A percentile compares a stretch with the other conserved stretches of the same genome.
phyloP scores from a whole-genome alignment of 2,113 vertebrate genomes.

The Amblyornis subalaris region DNA sequence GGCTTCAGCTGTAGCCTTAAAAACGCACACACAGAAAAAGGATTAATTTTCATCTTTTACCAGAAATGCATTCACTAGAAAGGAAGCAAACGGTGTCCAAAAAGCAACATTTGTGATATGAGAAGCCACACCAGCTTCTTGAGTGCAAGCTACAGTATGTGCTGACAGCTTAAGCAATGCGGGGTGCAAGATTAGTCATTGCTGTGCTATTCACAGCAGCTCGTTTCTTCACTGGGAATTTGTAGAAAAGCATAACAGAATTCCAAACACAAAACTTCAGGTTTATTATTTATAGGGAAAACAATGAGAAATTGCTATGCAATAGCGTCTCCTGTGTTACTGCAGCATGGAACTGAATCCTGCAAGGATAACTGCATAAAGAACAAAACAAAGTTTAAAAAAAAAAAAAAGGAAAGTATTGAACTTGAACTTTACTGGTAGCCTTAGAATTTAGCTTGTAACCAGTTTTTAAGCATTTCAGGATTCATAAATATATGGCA shows the following conservation, averaged over 20 bases:
- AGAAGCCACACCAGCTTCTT: neutral
- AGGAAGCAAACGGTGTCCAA: neutral
- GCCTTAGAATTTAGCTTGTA: neutral
- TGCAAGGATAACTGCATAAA: neutral
- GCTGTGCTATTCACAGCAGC: neutral
- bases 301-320: neutral
- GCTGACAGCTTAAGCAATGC: neutral
- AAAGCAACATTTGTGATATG: neutral
- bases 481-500: neutral
- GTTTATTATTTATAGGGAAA: neutral
- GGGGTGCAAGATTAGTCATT: neutral
- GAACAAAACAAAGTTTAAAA: neutral
- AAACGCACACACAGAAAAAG: neutral
- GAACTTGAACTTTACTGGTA: neutral
- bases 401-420: neutral
- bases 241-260: neutral
- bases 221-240: neutral
- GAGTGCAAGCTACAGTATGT: neutral
- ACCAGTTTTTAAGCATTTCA: neutral
- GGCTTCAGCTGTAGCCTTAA: neutral
- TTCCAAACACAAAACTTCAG: neutral
- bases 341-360: neutral
- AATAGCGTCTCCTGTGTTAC: fast-evolving
- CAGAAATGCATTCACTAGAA: neutral
- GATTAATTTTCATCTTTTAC: neutral